phyloP scores from a whole-genome alignment of 2,113 vertebrate genomes.

The Takifugu bimaculatus region DNA sequence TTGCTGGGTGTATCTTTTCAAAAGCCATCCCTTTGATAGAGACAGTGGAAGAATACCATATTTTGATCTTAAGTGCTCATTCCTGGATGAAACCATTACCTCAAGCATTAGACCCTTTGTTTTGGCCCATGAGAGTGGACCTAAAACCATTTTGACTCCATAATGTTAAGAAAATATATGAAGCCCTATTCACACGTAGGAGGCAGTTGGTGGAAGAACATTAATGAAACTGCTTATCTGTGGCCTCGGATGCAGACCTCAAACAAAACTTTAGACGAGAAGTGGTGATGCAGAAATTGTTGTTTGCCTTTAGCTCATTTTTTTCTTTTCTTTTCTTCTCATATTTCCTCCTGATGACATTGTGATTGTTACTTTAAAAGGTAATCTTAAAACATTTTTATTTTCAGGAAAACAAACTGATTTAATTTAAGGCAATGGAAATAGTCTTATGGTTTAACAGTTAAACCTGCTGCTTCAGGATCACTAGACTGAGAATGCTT shows the following conservation, averaged over 20 bases:
- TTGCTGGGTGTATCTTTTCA: slow-evolving; percentile 40
- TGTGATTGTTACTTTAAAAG: slow-evolving; percentile 39
- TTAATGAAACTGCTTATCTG: slow-evolving; percentile 15
- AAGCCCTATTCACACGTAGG: slow-evolving; percentile 5
- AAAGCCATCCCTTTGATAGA: slow-evolving; percentile 47
- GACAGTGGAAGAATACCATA: slow-evolving; percentile 31
- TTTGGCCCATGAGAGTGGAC: slow-evolving; percentile 36
- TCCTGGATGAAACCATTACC: slow-evolving; percentile 52
- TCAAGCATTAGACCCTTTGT: slow-evolving; percentile 25
- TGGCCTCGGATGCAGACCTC: too few relatives aligned
- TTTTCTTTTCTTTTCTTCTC: slow-evolving; percentile 38
- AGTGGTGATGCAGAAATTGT: neutral
- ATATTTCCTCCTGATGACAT: slow-evolving; percentile 34
- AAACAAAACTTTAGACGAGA: too few relatives aligned
- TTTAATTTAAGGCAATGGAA: slow-evolving; percentile 14
- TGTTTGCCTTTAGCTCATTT: slow-evolving; percentile 26
- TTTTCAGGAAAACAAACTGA: slow-evolving; percentile 5
- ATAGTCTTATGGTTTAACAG: slow-evolving; percentile 2
- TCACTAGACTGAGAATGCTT: neutral
- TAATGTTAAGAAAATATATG: slow-evolving; percentile 15
- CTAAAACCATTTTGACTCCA: slow-evolving; percentile 31
- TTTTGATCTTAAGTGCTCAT: slow-evolving; percentile 37
- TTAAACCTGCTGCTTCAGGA: neutral
- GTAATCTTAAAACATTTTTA: slow-evolving; percentile 34
- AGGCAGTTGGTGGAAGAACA: slow-evolving; percentile 6